Evolutionary conservation across 2,888 invertebrate genomes (phyloP), one percentile per base, ranked within the genome.

Genomic region (Holacanthella duospinosa): DNA sequence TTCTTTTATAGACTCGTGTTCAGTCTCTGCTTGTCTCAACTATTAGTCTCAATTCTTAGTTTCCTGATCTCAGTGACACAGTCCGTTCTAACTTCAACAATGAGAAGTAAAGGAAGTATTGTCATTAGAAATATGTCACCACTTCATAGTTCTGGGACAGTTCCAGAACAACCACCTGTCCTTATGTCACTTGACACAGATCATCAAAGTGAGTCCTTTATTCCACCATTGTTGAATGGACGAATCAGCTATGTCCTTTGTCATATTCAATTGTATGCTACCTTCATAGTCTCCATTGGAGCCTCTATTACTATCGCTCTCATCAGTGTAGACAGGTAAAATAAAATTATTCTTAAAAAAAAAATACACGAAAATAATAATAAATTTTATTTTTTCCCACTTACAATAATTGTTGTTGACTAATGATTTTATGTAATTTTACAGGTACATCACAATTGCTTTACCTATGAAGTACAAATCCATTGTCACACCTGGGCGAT

Each of bases 401-500:
- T 48, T 21, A 48, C 19, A 48, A 55, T 26, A 55, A 21, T 55
- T 27, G 24, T 26, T 19, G 25, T 58, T 58, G 16, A 29, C n/a
- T n/a, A n/a, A n/a, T n/a, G 6, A 29, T 12, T 29, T 9, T 24
- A 2, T 58, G 2, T 29, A 19, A 19, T 36, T 16, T 3, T 27
- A 21, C 28, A 72, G 73, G 62, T 73, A 70, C 59, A 68, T 73
- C 21, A 71, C 73, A 4, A 73, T 73, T 43, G 70, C 71, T 9
- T 66, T 68, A 21, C 73, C 73, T 1, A 73, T 73, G 73, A 65
- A 68, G 44, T 71, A 69, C 67, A 71, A 70, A 62, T 66, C 67
- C 16, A 69, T 73, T 29, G 68, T 73, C 19, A 73, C 71, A 9
- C 69, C 68, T 3, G 64, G 64, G 59, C 60, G 73, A 66, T 67